Evolutionary conservation across 2,113 vertebrate genomes (phyloP), one percentile per base, ranked within the genome.

Genomic region (Corydoras sp.): DNA sequence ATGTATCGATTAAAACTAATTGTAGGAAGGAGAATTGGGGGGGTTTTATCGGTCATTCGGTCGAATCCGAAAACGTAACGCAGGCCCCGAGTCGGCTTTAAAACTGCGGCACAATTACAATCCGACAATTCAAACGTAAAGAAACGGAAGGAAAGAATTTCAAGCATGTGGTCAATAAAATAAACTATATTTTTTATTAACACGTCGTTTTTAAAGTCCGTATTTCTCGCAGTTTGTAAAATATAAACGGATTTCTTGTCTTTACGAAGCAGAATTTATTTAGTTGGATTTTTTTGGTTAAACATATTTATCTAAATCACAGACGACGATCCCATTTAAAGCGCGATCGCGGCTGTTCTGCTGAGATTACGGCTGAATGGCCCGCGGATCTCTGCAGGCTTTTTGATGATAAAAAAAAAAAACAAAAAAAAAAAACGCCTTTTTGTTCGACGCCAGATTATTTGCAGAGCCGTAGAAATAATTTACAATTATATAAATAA

Each of bases 311-410:
- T 53, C 51, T 10, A 53, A 53, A 53, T 53, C 51, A 53, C 13
- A 10, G 51, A 53, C 51, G 10, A 53, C 24, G 1, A 10, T 32
- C 24, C 51, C 29, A 53, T 43, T 71, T 14, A 14, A 54, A 64
- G 55, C 11, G 6, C 43, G 30, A 49, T 24, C 49, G 2, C 60
- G 62, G 62, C 61, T 63, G 69, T 64, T 50, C 8, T 64, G 69
- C 8, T 10, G 69, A 71, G 69, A 71, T 71, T 71, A 71, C 55
- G 63, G 51, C n/a, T 55, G 63, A 48, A 63, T 71, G 31, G 69
- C 60, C 30, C 61, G 24, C 10, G 18, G 3, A 56, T 69, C 56
- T 69, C 67, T 48, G 67, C 67, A 50, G 67, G 67, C 55, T 69
- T 69, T 60, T 18, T 35, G 29, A 3, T 53, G 67, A 12, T 29